These are phyloP conservation scores for Pedetes capensis DNA, from an alignment of 2,113 vertebrate genomes.

Conservation along the genomic window DNA sequence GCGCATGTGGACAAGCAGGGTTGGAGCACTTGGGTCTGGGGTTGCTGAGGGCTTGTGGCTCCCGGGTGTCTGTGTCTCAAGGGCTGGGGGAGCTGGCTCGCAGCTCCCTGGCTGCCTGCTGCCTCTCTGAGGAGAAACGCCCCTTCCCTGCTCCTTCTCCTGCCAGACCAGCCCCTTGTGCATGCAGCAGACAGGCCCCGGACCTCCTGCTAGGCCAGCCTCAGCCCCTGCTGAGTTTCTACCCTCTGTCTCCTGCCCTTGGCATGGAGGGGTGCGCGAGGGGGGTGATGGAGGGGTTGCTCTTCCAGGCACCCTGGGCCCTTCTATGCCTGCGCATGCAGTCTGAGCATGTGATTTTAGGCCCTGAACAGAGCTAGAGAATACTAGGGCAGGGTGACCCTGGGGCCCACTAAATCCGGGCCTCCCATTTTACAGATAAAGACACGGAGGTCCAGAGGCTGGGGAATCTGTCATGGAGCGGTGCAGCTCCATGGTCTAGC, in stretches of 20 bases:
- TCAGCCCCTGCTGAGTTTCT: background rate
- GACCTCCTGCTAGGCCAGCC: background rate
- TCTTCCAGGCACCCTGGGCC: background rate
- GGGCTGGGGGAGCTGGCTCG: too few relatives aligned
- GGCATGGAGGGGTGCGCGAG: background rate
- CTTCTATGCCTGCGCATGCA: background rate
- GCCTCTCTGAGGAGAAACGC: background rate
- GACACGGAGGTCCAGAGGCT: background rate
- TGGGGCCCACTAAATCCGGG: background rate
- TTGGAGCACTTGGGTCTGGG: too few relatives aligned
- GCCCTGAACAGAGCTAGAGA: background rate
- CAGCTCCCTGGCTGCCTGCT: background rate
- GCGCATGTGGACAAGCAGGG: background rate
- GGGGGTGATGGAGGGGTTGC: accelerated
- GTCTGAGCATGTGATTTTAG: background rate
- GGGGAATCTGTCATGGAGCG: too few relatives aligned
- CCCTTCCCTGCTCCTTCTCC: background rate
- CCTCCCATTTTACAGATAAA: background rate
- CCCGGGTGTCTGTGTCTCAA: background rate
- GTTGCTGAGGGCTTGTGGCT: background rate
- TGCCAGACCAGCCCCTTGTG: background rate
- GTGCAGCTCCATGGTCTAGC: too few relatives aligned
- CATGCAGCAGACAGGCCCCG: background rate
- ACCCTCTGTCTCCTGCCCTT: background rate
- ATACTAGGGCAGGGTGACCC: background rate